Percentiles rank a stretch among this genome's conserved stretches.
These are phyloP conservation scores for Poecilia velifera DNA, from an alignment of 2,797 vertebrate genomes.

Conservation along the genomic window DNA sequence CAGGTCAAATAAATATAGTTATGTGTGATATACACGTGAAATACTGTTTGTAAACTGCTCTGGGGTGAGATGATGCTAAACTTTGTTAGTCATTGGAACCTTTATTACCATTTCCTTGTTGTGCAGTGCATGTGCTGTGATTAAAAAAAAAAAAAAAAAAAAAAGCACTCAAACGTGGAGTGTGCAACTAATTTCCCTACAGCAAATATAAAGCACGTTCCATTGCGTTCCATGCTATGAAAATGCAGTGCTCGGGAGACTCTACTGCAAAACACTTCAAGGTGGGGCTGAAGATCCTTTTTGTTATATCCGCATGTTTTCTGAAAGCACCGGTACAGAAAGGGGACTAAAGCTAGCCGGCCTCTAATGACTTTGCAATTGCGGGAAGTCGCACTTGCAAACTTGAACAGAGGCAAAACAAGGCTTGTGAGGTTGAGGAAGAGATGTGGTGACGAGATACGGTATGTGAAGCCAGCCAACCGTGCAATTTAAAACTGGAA, in stretches of 20 bases:
- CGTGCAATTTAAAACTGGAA: neutral
- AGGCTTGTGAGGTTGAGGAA: neutral
- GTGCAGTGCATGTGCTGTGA: neutral
- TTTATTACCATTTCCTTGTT: neutral
- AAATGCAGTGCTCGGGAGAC: neutral
- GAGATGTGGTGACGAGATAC: neutral
- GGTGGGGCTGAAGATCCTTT: neutral
- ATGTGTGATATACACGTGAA: neutral
- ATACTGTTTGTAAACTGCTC: neutral
- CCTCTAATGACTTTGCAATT: neutral
- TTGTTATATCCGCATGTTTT: neutral
- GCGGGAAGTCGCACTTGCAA: neutral
- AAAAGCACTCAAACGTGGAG: neutral
- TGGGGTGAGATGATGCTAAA: neutral
- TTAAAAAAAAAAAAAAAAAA: too few relatives aligned
- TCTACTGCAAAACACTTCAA: neutral
- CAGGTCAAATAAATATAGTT: neutral
- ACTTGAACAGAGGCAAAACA: neutral
- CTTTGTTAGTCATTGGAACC: neutral
- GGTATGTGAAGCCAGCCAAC: neutral
- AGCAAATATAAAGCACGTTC: neutral
- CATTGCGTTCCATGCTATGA: neutral
- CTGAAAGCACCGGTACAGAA: neutral
- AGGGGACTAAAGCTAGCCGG: neutral
- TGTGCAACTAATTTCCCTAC: neutral